Evolutionary conservation across 2,797 vertebrate genomes (phyloP).

Genomic region (Tiaroga cobitis): DNA sequence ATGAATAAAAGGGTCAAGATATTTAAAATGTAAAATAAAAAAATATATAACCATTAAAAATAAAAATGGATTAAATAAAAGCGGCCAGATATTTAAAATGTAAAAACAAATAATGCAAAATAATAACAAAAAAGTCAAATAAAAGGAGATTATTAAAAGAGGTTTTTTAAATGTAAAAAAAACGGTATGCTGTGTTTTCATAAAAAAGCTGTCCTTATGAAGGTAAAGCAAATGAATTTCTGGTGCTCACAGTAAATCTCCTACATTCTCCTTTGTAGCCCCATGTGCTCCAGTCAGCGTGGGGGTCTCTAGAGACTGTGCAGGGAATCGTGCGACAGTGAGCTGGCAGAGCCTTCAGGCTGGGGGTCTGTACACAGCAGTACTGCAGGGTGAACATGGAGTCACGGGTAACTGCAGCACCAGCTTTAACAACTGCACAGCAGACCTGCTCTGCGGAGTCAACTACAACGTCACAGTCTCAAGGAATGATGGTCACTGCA

Average conservation of each 20-base stretch:
- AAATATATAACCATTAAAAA: not conserved
- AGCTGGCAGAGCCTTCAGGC: constrained; percentile 69
- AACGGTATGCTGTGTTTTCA: not conserved
- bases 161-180: too few relatives aligned
- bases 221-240: not conserved
- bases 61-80: not conserved
- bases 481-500: constrained; percentile 66
- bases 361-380: constrained; percentile 65
- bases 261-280: not conserved
- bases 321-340: constrained; percentile 64
- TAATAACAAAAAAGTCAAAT: not conserved
- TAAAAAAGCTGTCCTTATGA: not conserved
- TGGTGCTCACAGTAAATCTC: not conserved
- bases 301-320: constrained; percentile 68
- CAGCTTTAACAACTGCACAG: constrained; percentile 64
- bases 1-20: not conserved
- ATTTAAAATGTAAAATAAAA: not conserved
- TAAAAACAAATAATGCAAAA: not conserved
- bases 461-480: constrained; percentile 71
- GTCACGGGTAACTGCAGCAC: constrained; percentile 69
- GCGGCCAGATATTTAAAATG: not conserved
- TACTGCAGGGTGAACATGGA: constrained; percentile 63
- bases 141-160: not conserved
- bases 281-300: constrained; percentile 61
- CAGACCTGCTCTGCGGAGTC: constrained; percentile 69